These are phyloP conservation scores for Choloepus didactylus DNA, from an alignment of 2,797 vertebrate genomes.

Conservation along the genomic window DNA sequence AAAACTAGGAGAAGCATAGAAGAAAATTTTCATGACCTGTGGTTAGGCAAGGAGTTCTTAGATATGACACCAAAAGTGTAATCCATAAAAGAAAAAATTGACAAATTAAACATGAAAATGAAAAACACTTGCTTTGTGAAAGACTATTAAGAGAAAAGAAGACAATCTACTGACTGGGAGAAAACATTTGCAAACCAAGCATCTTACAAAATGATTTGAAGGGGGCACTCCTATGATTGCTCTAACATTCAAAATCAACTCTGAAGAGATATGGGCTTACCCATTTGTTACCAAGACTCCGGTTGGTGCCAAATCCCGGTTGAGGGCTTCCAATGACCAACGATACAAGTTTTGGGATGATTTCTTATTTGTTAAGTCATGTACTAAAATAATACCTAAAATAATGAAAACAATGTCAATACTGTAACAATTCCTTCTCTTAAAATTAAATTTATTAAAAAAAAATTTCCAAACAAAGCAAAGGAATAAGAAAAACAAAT, in stretches of 20 bases:
- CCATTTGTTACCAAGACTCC: constrained; percentile 98
- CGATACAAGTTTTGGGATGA: constrained; percentile 98
- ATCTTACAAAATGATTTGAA: constrained; percentile 36
- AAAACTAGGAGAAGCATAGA: constrained; percentile 39
- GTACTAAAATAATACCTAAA: constrained; percentile 97
- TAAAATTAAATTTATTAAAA: too few species aligned
- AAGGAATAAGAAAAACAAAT: too few species aligned
- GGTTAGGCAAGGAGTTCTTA: constrained; percentile 60
- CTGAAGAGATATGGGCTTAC: constrained; percentile 87
- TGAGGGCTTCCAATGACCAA: constrained; percentile 97
- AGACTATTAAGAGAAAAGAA: constrained; percentile 18
- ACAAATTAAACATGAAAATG: constrained; percentile 19
- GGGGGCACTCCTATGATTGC: background rate
- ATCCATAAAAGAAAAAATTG: constrained; percentile 1
- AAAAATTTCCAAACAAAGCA: too few species aligned
- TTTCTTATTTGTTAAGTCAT: constrained; percentile 99
- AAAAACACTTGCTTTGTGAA: constrained; percentile 58
- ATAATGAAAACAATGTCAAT: constrained; percentile 61
- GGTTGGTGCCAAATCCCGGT: constrained; percentile 95
- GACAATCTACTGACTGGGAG: background rate
- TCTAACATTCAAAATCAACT: constrained; percentile 49
- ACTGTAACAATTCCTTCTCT: constrained; percentile 10
- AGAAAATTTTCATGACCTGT: constrained; percentile 52
- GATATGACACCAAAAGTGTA: constrained; percentile 21
- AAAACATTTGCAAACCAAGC: constrained; percentile 58